Base-by-base conservation (phyloP, 1,140 invertebrate genomes). In the Eumaeus atala region DNA sequence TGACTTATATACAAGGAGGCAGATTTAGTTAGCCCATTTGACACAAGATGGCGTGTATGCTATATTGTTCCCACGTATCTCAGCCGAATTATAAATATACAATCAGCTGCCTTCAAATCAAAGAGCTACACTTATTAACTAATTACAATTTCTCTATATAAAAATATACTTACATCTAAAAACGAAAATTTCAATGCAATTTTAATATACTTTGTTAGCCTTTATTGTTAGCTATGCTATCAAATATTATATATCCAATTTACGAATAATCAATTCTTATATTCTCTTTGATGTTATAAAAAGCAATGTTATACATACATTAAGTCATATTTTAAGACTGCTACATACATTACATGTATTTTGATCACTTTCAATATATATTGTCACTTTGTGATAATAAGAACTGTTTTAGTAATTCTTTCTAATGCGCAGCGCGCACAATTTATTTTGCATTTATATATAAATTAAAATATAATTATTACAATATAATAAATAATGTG, bases 61-160 rank as follows among this genome's bases (percentile, higher is more conserved):
- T 77, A 81, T 75, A 82, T 85, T 85, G 82, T 82, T 85, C 82
- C 82, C 82, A 81, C 73, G 69, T 66, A 84, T 78, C 77, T 83
- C 80, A 70, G 75, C 80, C 76, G 36, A 64, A 44, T 59, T 53
- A n/a, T 16, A 17, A 50, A 50, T 55, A 44, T 48, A 69, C 21
- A 28, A 67, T 56, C 58, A 86, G 83, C 80, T 86, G 83, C 83
- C 78, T 61, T 77, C 72, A 65, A 74, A 72, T 68, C 69, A 67
- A 59, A 28, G 54, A 50, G 17, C 49, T 51, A 51, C 33, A 47
- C 44, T 54, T 53, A 53, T 40, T 28, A 52, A 48, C 54, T 54
- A 60, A 61, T 16, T 50, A 50, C 11, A 55, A 17, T 65, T 52
- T 49, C 40, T 44, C 16, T 16, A 44, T 44, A 44, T 44, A 44